Conservation (phyloP, 2,113 vertebrate species). For the Thamnophis sirtalis region DNA sequence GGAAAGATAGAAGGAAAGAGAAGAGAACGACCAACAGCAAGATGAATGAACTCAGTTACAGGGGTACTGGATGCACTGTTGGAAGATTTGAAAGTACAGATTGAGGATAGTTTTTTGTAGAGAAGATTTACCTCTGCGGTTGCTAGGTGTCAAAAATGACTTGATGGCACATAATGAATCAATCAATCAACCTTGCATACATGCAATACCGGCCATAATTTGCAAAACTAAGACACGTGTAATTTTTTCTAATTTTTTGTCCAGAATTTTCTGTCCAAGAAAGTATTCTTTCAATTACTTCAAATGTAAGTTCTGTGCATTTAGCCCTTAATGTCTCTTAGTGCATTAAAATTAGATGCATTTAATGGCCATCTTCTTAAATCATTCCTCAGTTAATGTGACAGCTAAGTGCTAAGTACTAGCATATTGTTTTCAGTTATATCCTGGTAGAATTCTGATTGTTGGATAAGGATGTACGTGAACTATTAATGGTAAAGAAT, state of each 20-base stretch:
- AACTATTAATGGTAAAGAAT: not conserved
- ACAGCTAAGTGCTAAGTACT: not conserved
- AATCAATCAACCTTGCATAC: not conserved
- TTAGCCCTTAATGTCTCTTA: not conserved
- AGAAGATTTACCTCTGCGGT: not conserved
- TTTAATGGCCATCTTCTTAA: conserved; percentile 9
- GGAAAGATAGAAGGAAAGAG: not conserved
- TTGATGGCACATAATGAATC: not conserved
- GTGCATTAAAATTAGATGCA: conserved; percentile 6
- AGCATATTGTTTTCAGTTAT: not conserved
- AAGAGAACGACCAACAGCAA: not conserved
- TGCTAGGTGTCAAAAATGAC: not conserved
- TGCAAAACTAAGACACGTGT: not conserved
- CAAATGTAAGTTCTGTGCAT: not conserved
- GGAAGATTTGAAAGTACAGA: not conserved
- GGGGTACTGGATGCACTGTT: not conserved
- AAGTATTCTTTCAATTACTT: not conserved
- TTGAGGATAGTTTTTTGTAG: not conserved
- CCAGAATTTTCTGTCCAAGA: not conserved
- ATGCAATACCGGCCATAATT: not conserved
- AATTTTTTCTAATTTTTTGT: not conserved
- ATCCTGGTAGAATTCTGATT: conserved; percentile 6
- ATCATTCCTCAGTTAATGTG: not conserved
- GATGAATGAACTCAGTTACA: not conserved
- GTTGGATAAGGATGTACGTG: not conserved